Evolutionary conservation across 2,113 vertebrate genomes (phyloP), one percentile per base, ranked within the genome.

Genomic region (Synodontis membranacea): DNA sequence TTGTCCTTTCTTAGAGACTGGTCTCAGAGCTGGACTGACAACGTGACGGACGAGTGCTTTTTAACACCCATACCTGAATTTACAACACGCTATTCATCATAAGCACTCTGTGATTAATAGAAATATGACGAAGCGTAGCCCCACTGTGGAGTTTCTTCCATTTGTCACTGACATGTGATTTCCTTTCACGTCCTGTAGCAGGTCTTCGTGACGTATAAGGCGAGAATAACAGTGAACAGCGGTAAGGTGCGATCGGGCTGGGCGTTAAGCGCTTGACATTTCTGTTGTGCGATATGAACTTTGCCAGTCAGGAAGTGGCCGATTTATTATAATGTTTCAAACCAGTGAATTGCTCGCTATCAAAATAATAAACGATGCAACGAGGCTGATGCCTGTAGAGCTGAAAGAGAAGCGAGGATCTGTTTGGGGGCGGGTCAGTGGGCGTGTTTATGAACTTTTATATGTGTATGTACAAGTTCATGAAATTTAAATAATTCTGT

Each of bases 11-110:
- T 23, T 70, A 82, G 48, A 87, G 50, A 23, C 44, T 23, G 2
- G 80, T 58, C 58, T 76, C 64, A 74, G 84, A 75, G 66, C 74
- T 9, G 80, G n/a, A 70, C 86, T 85, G 92, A 88, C 86, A 89
- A 15, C 0, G 60, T 92, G 92, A 93, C 83, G 86, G 89, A 91
- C 90, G 88, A 90, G 72, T 64, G 58, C 84, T 89, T 90, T 89
- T 89, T 80, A 88, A 92, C 68, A 87, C 82, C 68, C 56, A 79
- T 87, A 79, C 86, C 84, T 87, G 88, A 28, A 85, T 87, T 87
- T 89, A 84, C 60, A 88, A 39, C 62, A 62, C 52, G 84, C 70
- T 50, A 85, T 83, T 88, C 88, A 91, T 91, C 87, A 87, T 81
- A 58, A 88, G 79, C 11, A 48, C 84, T 42, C 46, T 50, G 87